Base-by-base conservation (phyloP, 2,113 vertebrate species). In the Picathartes gymnocephalus region DNA sequence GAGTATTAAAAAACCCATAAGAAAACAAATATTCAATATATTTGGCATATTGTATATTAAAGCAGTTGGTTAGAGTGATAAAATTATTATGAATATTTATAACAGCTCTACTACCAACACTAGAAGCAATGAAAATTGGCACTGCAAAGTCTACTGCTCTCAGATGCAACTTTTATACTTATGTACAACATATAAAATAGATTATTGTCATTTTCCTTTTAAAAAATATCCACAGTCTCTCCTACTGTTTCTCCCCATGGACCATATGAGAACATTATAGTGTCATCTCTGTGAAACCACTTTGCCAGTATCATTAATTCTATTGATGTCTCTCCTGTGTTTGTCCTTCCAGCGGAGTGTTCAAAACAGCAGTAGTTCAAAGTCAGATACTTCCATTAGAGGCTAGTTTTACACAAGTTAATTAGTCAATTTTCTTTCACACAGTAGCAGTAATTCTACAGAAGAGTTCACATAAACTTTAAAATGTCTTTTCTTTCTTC, bases 61-160 rank as follows among this genome's bases (percentile, higher is more conserved):
- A 86, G 33, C 50, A 86, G 56, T 94, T 95, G 78, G 53, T 86
- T 94, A 73, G 35, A 70, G 72, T 76, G 74, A 88, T 86, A 84
- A 91, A 91, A 88, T 78, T 76, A 28, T 91, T 83, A 71, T 95
- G 73, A 95, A 97, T 96, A 96, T 96, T 95, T 97, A 86, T 91
- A 94, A 76, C 45, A 81, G 25, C 18, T 83, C 45, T 72, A 58
- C 44, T 53, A 90, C 39, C 71, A 83, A 44, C 72, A 31, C n/a
- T 95, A 71, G 80, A 83, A 96, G 58, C 24, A 77, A 70, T 56
- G 47, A 85, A 94, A 92, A 80, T 92, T 81, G 51, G 71, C 70
- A 68, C 28, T 80, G 47, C 51, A 92, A 94, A 95, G 56, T 80
- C 81, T 93, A 40, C n/a, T 76, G 48, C 40, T 94, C 79, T 94